Percentiles rank a stretch among this genome's conserved stretches.
phyloP scores from a whole-genome alignment of 2,113 vertebrate species.

The Cavia porcellus region DNA sequence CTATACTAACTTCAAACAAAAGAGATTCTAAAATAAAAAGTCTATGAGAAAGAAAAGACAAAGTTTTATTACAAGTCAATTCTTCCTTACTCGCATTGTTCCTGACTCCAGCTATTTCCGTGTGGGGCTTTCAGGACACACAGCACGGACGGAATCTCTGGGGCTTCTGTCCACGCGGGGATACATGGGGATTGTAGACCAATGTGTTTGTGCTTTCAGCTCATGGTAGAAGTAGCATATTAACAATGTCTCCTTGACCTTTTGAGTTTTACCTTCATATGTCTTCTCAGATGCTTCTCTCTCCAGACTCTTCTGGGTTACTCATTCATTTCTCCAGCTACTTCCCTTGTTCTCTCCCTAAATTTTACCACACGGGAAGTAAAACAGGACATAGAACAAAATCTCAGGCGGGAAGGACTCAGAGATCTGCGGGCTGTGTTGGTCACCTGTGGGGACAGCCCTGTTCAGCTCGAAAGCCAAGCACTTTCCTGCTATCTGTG shows the following conservation, averaged over 20 bases:
- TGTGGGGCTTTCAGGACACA: background rate
- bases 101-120: background rate
- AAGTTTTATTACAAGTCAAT: background rate
- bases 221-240: background rate
- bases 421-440: background rate
- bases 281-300: background rate
- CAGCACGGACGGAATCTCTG: background rate
- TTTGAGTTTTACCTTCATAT: background rate
- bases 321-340: background rate
- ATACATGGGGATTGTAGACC: no score
- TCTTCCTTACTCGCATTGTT: background rate
- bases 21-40: background rate
- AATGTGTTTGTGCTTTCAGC: background rate
- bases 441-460: background rate
- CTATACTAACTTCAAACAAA: background rate
- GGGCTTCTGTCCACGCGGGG: no score
- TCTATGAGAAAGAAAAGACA: background rate
- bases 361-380: background rate
- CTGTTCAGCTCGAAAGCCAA: background rate
- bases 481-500: background rate
- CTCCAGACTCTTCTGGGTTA: background rate
- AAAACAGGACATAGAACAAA: background rate
- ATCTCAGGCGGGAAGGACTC: background rate
- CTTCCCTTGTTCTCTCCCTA: background rate
- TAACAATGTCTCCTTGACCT: background rate